phyloP scores from a whole-genome alignment of 2,797 vertebrate species.

The Bufotes viridis region DNA sequence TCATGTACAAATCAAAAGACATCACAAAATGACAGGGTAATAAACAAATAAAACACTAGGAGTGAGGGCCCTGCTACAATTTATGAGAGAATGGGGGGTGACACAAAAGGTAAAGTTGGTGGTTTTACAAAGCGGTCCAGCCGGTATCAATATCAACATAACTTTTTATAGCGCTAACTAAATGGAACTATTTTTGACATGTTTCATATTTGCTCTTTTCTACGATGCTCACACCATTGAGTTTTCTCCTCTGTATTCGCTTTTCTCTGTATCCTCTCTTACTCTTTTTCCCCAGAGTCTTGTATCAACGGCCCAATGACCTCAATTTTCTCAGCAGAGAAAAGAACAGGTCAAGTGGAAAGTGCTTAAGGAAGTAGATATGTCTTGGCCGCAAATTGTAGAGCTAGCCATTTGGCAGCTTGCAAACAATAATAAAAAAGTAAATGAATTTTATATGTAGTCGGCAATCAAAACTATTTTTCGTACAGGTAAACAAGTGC shows the following conservation, averaged over 20 bases:
- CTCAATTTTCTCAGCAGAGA: constrained; percentile 72
- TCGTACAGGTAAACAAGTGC: constrained; percentile 67
- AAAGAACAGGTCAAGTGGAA: constrained; percentile 75
- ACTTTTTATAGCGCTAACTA: neutral
- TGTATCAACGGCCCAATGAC: constrained; percentile 65
- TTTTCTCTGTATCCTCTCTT: constrained; percentile 13
- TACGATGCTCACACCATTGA: neutral
- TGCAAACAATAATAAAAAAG: constrained; percentile 65
- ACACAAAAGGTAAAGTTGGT: too few species aligned
- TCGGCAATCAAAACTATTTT: constrained; percentile 62
- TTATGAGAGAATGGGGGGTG: too few species aligned
- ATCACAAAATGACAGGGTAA: too few species aligned
- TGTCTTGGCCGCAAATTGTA: constrained; percentile 65
- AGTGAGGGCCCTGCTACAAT: too few species aligned
- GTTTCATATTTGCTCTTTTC: neutral
- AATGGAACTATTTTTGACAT: constrained; percentile 11
- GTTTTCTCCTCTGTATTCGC: constrained; percentile 11
- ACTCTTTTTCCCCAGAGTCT: constrained; percentile 37
- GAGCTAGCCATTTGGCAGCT: constrained; percentile 58
- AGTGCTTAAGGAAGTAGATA: constrained; percentile 71
- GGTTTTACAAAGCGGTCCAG: too few species aligned
- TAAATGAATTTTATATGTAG: constrained; percentile 68
- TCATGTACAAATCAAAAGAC: too few species aligned
- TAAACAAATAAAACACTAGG: too few species aligned
- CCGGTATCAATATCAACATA: neutral